A percentile compares a stretch with the other conserved stretches of the same genome.
Evolutionary conservation across 2,113 vertebrate genomes (phyloP).

Genomic region (Boulengeromyrus knoepffleri): DNA sequence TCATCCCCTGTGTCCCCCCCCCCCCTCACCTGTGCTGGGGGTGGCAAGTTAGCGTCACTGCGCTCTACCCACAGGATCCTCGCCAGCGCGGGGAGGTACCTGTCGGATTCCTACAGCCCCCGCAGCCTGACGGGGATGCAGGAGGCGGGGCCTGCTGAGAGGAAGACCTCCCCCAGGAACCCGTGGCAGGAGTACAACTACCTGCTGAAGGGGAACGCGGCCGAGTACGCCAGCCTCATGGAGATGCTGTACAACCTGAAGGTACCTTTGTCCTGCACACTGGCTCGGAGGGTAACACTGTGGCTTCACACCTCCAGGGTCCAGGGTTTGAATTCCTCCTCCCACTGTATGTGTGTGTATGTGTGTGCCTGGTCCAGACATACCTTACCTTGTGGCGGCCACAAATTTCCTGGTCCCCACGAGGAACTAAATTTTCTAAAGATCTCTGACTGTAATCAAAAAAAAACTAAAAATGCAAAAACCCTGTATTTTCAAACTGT

Average conservation of each 20-base stretch:
- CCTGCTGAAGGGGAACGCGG: constrained; percentile 75
- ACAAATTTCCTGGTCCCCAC: background rate
- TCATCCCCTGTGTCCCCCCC: background rate
- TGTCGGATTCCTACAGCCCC: constrained; percentile 87
- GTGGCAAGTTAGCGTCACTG: background rate
- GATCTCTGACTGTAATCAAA: too few species aligned
- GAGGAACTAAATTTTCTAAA: background rate
- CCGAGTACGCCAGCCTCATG: constrained; percentile 79
- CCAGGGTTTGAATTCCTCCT: background rate
- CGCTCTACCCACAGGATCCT: constrained; percentile 67
- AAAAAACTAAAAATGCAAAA: too few species aligned
- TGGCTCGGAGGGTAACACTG: background rate
- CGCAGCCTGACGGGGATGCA: constrained; percentile 82
- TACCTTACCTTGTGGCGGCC: too few species aligned
- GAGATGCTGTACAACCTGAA: constrained; percentile 88
- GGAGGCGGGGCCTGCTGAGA: constrained; percentile 69
- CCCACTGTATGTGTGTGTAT: background rate
- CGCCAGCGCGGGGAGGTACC: constrained; percentile 78
- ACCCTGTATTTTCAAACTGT: background rate
- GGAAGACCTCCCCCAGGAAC: constrained; percentile 71
- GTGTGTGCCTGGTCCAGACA: background rate
- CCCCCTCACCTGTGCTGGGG: background rate
- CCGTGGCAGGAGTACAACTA: constrained; percentile 98
- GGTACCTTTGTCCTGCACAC: constrained; percentile 52
- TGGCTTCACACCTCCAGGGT: background rate